Evolutionary conservation across 35 echinoderm and acorn worm species (phyloP).

Genomic region (Heliocidaris tuberculata): DNA sequence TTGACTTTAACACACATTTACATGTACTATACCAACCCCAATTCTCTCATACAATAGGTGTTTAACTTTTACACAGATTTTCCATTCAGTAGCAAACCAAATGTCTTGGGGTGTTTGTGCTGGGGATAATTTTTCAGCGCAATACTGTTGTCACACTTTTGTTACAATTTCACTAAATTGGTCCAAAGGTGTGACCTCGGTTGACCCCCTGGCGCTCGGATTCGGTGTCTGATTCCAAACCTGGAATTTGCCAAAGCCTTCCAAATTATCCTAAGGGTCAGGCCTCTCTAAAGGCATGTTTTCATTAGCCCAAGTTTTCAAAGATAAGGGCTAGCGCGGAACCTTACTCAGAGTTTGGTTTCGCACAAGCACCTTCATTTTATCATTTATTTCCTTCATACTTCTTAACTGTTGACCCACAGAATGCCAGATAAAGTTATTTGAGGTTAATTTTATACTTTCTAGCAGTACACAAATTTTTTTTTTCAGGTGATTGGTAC

Average conservation of each 20-base stretch:
- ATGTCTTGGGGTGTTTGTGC: not conserved
- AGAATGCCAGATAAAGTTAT: too few relatives aligned
- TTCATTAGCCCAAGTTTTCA: too few relatives aligned
- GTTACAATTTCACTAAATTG: slow-evolving; percentile 12
- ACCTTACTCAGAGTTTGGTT: too few relatives aligned
- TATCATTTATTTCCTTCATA: too few relatives aligned
- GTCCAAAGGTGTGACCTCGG: not conserved
- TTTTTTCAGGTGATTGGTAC: too few relatives aligned
- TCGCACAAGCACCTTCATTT: too few relatives aligned
- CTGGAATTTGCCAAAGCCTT: not conserved
- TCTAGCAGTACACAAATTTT: too few relatives aligned
- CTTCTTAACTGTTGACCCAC: too few relatives aligned
- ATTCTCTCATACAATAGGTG: not conserved
- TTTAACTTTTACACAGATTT: slow-evolving; percentile 7
- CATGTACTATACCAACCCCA: not conserved
- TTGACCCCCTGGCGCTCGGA: not conserved
- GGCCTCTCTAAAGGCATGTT: not conserved
- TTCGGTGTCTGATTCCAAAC: not conserved
- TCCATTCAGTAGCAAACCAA: not conserved
- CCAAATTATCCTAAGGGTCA: not conserved
- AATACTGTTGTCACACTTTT: slow-evolving; percentile 3
- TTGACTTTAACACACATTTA: not conserved
- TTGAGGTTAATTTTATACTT: too few relatives aligned
- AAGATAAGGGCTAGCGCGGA: too few relatives aligned
- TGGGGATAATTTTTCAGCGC: not conserved